Evolutionary conservation across 2,113 vertebrate genomes (phyloP), one percentile per base, ranked within the genome.

Genomic region (Cairina moschata): DNA sequence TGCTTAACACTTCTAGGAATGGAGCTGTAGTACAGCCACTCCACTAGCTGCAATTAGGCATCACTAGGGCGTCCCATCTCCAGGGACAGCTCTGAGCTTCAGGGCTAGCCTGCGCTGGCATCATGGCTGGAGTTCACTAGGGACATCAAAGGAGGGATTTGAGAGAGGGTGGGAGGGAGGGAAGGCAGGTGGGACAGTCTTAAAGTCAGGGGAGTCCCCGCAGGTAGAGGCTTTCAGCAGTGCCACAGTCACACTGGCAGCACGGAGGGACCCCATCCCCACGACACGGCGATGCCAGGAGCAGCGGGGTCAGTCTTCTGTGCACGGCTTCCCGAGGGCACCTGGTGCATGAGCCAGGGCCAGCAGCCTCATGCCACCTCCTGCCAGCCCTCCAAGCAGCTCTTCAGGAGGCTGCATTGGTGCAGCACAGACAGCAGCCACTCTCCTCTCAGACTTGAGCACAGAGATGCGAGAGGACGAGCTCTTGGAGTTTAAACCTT

Each of bases 121-220:
- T 97, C 97, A 91, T 96, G 97, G 97, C 94, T 93, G 97, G 91
- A 93, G 97, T 66, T 97, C 97, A 97, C 97, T 97, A 95, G 90
- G 96, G 97, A 97, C 92, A 97, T 97, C 97, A 97, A 97, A 97
- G 97, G 97, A 97, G 97, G 96, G 83, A 80, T 93, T 96, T 96
- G 96, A 96, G 96, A 96, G 86, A 95, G 80, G 79, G 94, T 85
- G 75, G 95, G 91, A 90, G 77, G 91, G 74, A 82, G 18, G 88
- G 88, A 93, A 96, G 96, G 96, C 86, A 96, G 50, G 85, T 9
- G 93, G 96, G 92, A 87, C 87, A 97, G 56, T 96, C 95, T 93
- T 90, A 28, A 93, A 87, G 84, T 86, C 87, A 91, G 44, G 1
- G 13, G 69, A 79, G 75, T 32, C 59, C 78, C 91, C 72, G 3